Conservation (phyloP, 2,113 vertebrate genomes). For the Hyaena hyaena region DNA sequence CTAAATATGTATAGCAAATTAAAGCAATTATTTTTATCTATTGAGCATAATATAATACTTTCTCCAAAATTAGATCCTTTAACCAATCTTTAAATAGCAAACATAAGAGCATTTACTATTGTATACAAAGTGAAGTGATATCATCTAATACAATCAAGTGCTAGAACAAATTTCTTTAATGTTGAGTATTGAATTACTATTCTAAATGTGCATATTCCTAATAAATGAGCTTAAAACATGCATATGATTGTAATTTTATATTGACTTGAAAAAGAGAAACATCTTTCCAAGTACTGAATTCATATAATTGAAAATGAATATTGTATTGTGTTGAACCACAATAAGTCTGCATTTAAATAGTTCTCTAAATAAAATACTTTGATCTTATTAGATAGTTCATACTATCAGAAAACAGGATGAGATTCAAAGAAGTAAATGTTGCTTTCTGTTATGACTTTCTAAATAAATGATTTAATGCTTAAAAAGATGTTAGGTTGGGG, state of each 20-base stretch:
- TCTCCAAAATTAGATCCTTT: neutral
- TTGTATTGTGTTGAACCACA: neutral
- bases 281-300: neutral
- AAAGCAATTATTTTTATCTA: neutral
- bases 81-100: constrained; percentile 25
- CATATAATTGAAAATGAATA: neutral
- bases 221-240: neutral
- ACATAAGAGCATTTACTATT: neutral
- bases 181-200: neutral
- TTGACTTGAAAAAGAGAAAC: neutral
- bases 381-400: neutral
- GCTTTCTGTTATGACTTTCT: constrained; percentile 27
- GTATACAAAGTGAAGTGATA: neutral
- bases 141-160: neutral
- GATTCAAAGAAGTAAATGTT: neutral
- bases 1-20: neutral
- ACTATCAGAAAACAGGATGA: neutral
- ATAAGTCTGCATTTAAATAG: neutral
- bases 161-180: neutral
- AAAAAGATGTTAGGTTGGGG: constrained; percentile 59
- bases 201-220: neutral
- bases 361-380: neutral
- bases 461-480: constrained; percentile 54
- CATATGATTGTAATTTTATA: neutral
- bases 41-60: neutral